Percentiles rank a stretch among this genome's conserved stretches.
Conservation (phyloP, 2,797 vertebrate species). For the Knipowitschia caucasica region DNA sequence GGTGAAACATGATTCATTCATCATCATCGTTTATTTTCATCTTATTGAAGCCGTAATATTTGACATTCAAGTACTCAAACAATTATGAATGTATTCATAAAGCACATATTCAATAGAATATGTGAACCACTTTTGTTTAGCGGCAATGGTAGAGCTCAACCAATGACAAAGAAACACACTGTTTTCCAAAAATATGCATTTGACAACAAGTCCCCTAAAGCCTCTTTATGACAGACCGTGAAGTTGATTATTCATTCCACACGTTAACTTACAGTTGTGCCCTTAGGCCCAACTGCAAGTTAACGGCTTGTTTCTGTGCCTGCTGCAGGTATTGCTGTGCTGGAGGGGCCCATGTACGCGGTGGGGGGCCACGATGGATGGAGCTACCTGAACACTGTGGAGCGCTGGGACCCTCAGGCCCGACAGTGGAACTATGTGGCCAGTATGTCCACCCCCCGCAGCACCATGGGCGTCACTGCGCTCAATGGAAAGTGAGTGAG, state of each 20-base stretch:
- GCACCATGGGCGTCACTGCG: slow-evolving; percentile 92
- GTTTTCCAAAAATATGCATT: neutral
- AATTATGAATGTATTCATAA: too few species aligned
- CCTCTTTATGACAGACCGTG: neutral
- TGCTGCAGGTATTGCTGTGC: slow-evolving; percentile 85
- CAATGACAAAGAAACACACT: neutral
- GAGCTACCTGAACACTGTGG: slow-evolving; percentile 98
- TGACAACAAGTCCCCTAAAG: neutral
- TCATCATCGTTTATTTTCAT: too few species aligned
- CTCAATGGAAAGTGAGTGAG: slow-evolving; percentile 92
- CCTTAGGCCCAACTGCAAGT: neutral
- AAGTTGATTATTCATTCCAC: too few species aligned
- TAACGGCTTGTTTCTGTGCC: neutral
- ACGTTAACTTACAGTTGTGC: neutral
- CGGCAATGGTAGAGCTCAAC: too few species aligned
- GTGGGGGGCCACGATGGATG: slow-evolving; percentile 97
- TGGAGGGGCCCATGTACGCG: slow-evolving; percentile 98
- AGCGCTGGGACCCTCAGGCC: slow-evolving; percentile 96
- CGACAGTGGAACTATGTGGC: slow-evolving; percentile 98
- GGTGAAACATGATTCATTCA: too few species aligned
- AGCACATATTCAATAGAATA: too few species aligned
- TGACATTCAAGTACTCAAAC: too few species aligned
- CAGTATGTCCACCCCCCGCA: slow-evolving; percentile 95
- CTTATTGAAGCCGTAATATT: too few species aligned
- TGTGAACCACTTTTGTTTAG: too few species aligned